These are phyloP conservation scores for Eulemur macaco DNA, from an alignment of 2,113 vertebrate genomes.

Conservation along the genomic window DNA sequence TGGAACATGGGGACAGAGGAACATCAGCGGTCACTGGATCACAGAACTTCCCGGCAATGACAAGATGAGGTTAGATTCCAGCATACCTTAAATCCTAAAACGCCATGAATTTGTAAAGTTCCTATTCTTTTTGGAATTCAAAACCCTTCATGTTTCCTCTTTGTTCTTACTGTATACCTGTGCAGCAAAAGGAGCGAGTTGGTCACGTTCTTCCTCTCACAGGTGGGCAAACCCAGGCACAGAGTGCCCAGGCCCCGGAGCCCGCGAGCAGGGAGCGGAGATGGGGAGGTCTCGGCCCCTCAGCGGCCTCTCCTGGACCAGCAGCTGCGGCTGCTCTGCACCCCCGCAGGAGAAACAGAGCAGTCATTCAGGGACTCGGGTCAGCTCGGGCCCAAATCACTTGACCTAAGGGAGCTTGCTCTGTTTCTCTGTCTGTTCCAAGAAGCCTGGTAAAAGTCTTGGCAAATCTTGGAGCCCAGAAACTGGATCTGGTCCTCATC, in stretches of 20 bases:
- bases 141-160: not conserved
- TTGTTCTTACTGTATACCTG: not conserved
- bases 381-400: not conserved
- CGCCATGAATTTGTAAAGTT: not conserved
- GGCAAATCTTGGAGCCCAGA: slow-evolving; percentile 33
- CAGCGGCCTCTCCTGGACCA: not conserved
- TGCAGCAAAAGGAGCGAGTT: not conserved
- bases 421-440: slow-evolving; percentile 37
- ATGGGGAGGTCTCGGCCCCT: not conserved
- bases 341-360: not conserved
- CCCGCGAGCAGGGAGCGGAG: rapidly evolving
- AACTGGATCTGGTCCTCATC: slow-evolving; percentile 51
- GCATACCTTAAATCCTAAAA: not conserved
- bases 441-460: slow-evolving; percentile 72
- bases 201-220: not conserved
- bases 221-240: not conserved
- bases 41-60: not conserved
- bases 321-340: rapidly evolving
- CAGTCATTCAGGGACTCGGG: not conserved
- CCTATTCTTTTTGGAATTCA: not conserved
- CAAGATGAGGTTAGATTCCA: not conserved
- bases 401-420: slow-evolving; percentile 39
- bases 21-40: not conserved
- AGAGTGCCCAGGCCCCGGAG: no score
- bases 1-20: no score